These are phyloP conservation scores for Meloidogyne chitwoodi DNA, from an alignment of 1,140 invertebrate genomes.

Conservation along the genomic window DNA sequence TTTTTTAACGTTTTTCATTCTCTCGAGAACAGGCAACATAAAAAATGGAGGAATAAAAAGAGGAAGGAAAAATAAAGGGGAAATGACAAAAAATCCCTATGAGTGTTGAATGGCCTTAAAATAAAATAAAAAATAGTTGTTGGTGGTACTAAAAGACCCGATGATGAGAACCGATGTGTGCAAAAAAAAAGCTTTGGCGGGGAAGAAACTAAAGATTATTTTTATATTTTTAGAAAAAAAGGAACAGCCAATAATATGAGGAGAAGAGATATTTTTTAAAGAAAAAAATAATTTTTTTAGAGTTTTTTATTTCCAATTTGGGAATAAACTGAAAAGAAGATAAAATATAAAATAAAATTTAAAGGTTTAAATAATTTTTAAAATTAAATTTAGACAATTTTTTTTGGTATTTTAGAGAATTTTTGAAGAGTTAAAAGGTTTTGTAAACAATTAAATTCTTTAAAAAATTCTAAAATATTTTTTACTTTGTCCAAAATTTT, in stretches of 20 bases:
- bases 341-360: background rate
- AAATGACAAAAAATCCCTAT: background rate
- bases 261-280: background rate
- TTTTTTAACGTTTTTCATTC: background rate
- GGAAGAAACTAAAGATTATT: background rate
- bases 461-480: background rate
- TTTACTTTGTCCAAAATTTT: background rate
- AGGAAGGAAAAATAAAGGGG: too few relatives aligned
- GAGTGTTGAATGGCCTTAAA: background rate
- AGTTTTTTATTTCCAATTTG: background rate
- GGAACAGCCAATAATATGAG: background rate
- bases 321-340: background rate
- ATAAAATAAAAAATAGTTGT: background rate
- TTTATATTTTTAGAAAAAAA: background rate
- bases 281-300: background rate
- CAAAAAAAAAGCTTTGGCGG: background rate
- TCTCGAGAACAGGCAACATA: background rate
- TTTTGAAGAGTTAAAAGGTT: too few relatives aligned
- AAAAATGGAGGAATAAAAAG: too few relatives aligned
- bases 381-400: too few relatives aligned
- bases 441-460: too few relatives aligned
- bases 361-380: background rate
- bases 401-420: too few relatives aligned
- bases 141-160: background rate
- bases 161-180: background rate